Evolutionary conservation across 2,797 vertebrate species (phyloP).

Genomic region (Gorsachius magnificus): DNA sequence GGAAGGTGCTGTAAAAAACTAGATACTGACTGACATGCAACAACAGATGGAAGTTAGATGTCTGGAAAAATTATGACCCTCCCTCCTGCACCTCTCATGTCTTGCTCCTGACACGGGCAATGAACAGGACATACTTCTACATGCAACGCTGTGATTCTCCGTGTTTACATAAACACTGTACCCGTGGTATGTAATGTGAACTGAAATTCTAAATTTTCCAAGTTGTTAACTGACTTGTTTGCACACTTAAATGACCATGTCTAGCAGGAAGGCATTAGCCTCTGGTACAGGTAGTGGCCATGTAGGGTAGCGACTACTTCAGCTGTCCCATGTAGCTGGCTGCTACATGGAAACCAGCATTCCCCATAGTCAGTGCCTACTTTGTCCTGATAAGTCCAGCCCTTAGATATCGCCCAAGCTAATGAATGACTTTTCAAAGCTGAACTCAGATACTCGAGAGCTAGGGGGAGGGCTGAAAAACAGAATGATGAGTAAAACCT

Average conservation of each 20-base stretch:
- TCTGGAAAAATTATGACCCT: neutral
- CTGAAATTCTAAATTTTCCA: neutral
- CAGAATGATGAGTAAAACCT: neutral
- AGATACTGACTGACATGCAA: neutral
- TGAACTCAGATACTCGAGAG: neutral
- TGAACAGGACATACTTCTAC: fast-evolving
- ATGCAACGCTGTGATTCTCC: fast-evolving
- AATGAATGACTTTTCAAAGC: constrained; percentile 31
- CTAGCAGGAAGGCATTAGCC: neutral
- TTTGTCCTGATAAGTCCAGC: neutral
- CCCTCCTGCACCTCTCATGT: neutral
- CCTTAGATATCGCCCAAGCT: neutral
- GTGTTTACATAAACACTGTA: neutral
- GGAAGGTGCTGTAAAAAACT: neutral
- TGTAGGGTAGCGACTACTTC: neutral
- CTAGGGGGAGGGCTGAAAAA: neutral
- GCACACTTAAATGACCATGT: neutral
- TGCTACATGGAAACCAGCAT: neutral
- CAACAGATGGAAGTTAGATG: neutral
- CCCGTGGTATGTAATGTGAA: neutral
- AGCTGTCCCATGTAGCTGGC: neutral
- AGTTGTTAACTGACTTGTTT: neutral
- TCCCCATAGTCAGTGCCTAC: neutral
- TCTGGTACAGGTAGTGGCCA: neutral
- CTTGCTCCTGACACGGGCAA: neutral